phyloP scores from a whole-genome alignment of 1,140 invertebrate genomes.

The Drosophila tristis region DNA sequence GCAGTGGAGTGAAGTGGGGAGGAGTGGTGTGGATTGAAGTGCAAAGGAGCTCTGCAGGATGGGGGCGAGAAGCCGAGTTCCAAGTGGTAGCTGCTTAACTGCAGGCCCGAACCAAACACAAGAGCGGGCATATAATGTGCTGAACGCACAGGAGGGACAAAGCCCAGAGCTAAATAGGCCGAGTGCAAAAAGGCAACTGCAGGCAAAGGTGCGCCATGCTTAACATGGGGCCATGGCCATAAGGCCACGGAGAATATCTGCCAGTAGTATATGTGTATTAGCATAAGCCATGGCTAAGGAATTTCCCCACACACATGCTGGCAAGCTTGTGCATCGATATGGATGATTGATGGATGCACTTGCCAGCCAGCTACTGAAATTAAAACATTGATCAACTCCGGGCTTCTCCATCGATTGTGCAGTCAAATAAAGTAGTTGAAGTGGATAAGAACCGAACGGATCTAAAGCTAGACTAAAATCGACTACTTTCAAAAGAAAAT shows the following conservation, averaged over 20 bases:
- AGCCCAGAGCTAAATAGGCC: conserved; percentile 64
- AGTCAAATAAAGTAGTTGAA: background rate
- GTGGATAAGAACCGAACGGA: background rate
- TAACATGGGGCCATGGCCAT: conserved; percentile 40
- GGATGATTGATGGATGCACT: conserved; percentile 38
- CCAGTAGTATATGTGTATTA: conserved; percentile 37
- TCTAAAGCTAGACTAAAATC: background rate
- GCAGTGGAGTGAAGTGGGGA: conserved; percentile 19
- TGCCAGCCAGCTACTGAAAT: conserved; percentile 21
- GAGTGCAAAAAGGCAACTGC: conserved; percentile 53
- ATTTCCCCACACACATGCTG: conserved; percentile 1
- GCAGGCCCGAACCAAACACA: conserved; percentile 17
- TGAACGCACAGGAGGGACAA: conserved; percentile 61
- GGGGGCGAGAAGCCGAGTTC: conserved; percentile 11
- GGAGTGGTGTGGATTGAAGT: conserved; percentile 3
- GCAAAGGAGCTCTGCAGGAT: background rate
- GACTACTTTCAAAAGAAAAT: background rate
- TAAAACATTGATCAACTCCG: conserved; percentile 2
- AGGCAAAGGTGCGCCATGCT: conserved; percentile 30
- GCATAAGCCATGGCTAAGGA: conserved; percentile 39
- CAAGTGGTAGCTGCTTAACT: conserved; percentile 39
- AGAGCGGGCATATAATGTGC: conserved; percentile 62
- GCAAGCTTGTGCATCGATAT: conserved; percentile 34
- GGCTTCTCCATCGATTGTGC: background rate
- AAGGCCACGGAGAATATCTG: conserved; percentile 30